These are phyloP conservation scores for Chondrilla cf. caribensis DNA, from an alignment of 37 sponge, comb jelly and placozoan genomes.

Conservation along the genomic window DNA sequence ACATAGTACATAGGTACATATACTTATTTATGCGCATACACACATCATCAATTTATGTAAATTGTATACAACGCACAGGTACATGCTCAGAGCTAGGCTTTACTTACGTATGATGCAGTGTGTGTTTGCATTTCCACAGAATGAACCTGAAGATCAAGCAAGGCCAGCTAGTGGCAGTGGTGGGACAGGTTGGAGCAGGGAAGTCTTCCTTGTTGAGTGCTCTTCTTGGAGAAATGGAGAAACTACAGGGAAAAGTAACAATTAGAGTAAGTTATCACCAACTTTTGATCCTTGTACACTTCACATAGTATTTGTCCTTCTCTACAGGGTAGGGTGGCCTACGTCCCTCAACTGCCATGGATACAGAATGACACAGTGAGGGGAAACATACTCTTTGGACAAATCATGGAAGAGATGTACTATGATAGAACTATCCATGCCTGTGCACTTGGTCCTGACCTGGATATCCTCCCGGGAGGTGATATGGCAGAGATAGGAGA, in stretches of 20 bases:
- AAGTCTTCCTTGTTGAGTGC: constrained; percentile 80
- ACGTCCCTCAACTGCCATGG: constrained; percentile 86
- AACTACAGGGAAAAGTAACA: constrained; percentile 47
- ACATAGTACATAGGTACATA: not conserved
- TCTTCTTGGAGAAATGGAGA: constrained; percentile 86
- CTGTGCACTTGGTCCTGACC: constrained; percentile 66
- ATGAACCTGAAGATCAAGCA: constrained; percentile 62
- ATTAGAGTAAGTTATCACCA: constrained; percentile 26
- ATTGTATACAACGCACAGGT: no score
- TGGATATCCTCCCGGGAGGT: constrained; percentile 66
- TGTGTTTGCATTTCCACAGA: constrained; percentile 24
- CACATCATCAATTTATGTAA: no score
- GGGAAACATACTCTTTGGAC: constrained; percentile 82
- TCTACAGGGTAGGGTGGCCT: constrained; percentile 64
- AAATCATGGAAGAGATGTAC: constrained; percentile 10
- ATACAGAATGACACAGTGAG: constrained; percentile 78
- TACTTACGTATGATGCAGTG: no score
- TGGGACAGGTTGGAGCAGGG: constrained; percentile 89
- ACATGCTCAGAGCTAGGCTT: no score
- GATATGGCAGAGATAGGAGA: constrained; percentile 78
- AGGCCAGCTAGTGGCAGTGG: constrained; percentile 71
- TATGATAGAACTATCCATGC: constrained; percentile 38
- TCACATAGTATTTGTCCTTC: not conserved
- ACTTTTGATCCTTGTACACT: no score
- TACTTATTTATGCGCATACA: no score